Percentiles rank a stretch among this genome's conserved stretches.
These are phyloP conservation scores for Andricus grossulariae DNA, from an alignment of 1,140 invertebrate genomes.

Conservation along the genomic window DNA sequence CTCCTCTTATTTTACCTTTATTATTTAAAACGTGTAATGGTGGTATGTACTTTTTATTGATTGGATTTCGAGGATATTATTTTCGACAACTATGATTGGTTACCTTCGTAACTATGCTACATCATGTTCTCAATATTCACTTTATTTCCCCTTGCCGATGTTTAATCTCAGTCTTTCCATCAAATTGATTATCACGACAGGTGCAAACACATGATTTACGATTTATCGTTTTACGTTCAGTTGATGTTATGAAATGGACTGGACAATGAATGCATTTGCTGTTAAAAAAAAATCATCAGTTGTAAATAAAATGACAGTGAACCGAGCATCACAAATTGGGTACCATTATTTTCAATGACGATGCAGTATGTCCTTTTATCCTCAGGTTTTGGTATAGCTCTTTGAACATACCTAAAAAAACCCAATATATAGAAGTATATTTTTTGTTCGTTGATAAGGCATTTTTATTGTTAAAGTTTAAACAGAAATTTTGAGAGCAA, in stretches of 20 bases:
- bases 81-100: neutral
- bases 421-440: neutral
- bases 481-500: no score
- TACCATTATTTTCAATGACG: constrained; percentile 67
- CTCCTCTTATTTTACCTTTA: no score
- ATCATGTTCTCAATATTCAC: neutral
- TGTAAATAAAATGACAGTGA: constrained; percentile 60
- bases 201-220: constrained; percentile 51
- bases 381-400: neutral
- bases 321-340: constrained; percentile 53
- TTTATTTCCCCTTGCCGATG: neutral
- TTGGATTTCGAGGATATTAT: no score
- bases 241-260: constrained; percentile 45
- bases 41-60: no score
- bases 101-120: neutral
- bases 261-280: constrained; percentile 4
- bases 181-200: constrained; percentile 50
- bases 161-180: constrained; percentile 37
- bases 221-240: constrained; percentile 41
- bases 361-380: constrained; percentile 63
- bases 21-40: no score
- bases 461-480: no score
- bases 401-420: neutral
- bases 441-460: no score
- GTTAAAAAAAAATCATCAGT: constrained; percentile 40